A percentile compares a stretch with the other conserved stretches of the same genome.
Evolutionary conservation across 2,888 invertebrate species (phyloP).

Genomic region (Drosophila infuscata): DNA sequence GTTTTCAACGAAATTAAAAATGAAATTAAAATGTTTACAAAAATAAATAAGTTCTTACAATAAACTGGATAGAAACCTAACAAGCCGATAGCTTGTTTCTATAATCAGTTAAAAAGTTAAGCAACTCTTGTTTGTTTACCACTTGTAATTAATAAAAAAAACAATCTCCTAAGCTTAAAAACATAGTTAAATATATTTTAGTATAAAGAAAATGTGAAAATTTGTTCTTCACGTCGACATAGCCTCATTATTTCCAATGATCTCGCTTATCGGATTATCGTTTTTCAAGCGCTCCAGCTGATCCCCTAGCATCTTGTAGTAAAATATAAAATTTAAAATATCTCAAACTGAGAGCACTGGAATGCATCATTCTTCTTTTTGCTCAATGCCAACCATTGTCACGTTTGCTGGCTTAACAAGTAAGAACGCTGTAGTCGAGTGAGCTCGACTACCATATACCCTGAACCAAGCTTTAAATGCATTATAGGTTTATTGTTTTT

Average conservation of each 20-base stretch:
- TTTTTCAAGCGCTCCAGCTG: background rate
- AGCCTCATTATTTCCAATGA: fast-evolving
- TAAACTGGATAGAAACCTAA: background rate
- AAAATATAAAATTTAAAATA: background rate
- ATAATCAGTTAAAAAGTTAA: background rate
- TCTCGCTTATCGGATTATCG: background rate
- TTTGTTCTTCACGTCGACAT: background rate
- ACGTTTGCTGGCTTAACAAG: slow-evolving; percentile 62
- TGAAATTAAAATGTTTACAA: too few species aligned
- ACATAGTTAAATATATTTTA: background rate
- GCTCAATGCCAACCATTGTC: slow-evolving; percentile 53
- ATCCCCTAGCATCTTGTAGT: background rate
- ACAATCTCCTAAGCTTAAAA: background rate
- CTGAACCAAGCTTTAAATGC: too few species aligned
- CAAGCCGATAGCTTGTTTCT: background rate
- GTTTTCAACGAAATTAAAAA: too few species aligned
- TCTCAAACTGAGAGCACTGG: background rate
- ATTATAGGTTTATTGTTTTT: too few species aligned
- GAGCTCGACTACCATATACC: too few species aligned
- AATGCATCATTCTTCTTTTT: slow-evolving; percentile 2
- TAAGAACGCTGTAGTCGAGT: too few species aligned
- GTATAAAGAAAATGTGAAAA: background rate
- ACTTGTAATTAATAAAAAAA: background rate
- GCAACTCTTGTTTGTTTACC: background rate
- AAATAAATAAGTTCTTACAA: too few species aligned